Conservation (phyloP, 2,797 vertebrate species). For the Graptemys geographica region DNA sequence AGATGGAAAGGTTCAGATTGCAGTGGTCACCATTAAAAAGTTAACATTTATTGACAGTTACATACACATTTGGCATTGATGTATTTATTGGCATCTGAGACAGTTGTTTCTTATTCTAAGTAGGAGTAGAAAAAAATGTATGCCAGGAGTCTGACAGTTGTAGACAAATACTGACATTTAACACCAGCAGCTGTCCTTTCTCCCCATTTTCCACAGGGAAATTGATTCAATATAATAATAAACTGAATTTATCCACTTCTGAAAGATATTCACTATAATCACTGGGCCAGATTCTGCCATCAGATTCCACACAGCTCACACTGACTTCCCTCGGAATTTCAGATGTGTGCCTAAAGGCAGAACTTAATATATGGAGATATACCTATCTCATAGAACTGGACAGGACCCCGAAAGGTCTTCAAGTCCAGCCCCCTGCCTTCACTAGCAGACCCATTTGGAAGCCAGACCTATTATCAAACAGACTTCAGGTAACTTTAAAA, state of each 20-base stretch:
- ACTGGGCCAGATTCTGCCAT: not conserved
- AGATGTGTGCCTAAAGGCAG: fast-evolving
- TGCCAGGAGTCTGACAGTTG: not conserved
- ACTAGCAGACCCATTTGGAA: fast-evolving
- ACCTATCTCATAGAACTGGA: too few species aligned
- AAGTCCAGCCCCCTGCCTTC: too few species aligned
- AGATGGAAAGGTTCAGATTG: not conserved
- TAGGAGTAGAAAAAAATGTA: not conserved
- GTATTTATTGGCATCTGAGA: fast-evolving
- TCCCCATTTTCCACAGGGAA: not conserved
- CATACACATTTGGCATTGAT: not conserved
- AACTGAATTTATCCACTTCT: not conserved
- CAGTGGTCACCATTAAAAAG: not conserved
- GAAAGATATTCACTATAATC: not conserved
- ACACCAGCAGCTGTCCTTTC: not conserved
- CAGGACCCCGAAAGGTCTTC: too few species aligned
- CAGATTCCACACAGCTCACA: not conserved
- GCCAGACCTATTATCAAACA: not conserved
- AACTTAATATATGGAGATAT: not conserved
- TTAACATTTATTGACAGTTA: not conserved
- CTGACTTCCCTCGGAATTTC: not conserved
- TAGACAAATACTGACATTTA: not conserved
- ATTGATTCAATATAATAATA: not conserved
- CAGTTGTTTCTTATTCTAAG: not conserved
- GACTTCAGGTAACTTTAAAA: not conserved